A percentile compares a stretch with the other conserved stretches of the same genome.
These are phyloP conservation scores for Mya arenaria DNA, from an alignment of 1,140 invertebrate genomes.

Conservation along the genomic window DNA sequence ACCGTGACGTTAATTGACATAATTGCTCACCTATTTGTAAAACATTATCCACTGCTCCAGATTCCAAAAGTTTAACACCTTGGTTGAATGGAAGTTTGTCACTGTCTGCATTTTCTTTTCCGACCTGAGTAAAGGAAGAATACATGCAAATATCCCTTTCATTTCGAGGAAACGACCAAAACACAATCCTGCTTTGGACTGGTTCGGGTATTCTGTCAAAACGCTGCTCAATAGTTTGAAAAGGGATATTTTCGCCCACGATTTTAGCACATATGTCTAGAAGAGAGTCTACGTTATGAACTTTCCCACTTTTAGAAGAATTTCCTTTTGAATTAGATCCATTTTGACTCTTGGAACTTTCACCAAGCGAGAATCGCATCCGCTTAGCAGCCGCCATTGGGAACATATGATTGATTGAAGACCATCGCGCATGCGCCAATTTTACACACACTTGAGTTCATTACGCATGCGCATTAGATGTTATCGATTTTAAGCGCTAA, in stretches of 20 bases:
- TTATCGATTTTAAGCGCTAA: constrained; percentile 8
- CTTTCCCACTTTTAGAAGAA: constrained; percentile 71
- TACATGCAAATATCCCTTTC: constrained; percentile 95
- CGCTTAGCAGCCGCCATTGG: constrained; percentile 60
- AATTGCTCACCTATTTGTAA: constrained; percentile 92
- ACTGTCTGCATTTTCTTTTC: constrained; percentile 84
- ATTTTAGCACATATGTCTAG: constrained; percentile 92
- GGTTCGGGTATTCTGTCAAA: constrained; percentile 93
- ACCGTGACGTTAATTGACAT: too few species aligned
- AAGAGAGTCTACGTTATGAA: constrained; percentile 83
- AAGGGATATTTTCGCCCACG: constrained; percentile 91
- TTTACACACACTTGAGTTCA: constrained; percentile 10
- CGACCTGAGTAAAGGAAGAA: constrained; percentile 87
- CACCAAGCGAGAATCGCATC: constrained; percentile 55
- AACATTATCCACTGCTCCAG: constrained; percentile 90
- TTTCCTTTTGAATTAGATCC: constrained; percentile 47
- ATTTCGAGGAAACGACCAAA: constrained; percentile 93
- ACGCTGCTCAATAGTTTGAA: constrained; percentile 92
- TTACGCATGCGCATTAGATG: constrained; percentile 40
- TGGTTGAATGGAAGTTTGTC: constrained; percentile 92
- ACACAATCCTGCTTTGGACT: constrained; percentile 92
- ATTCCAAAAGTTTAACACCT: constrained; percentile 90
- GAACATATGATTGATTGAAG: constrained; percentile 47
- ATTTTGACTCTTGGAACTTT: constrained; percentile 49
- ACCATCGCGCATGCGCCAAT: constrained; percentile 42